These are phyloP conservation scores for Platysternon megacephalum DNA, from an alignment of 2,113 vertebrate species.

Conservation along the genomic window DNA sequence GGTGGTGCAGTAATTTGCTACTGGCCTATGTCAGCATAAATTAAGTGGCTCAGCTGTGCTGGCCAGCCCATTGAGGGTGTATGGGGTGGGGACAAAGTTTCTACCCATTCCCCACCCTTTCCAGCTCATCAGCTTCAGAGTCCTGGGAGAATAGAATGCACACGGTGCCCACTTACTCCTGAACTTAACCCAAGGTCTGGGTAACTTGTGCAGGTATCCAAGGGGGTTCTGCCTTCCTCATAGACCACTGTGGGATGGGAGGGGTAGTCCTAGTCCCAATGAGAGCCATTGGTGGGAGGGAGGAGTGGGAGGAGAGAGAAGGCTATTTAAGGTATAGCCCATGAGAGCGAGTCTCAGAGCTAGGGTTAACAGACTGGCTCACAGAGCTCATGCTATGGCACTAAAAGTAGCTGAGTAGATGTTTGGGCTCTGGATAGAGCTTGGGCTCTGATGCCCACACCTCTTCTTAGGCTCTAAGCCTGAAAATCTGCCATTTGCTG, in stretches of 20 bases:
- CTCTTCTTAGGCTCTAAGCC: no score
- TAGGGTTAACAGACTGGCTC: not conserved
- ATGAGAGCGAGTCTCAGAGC: not conserved
- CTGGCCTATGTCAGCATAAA: not conserved
- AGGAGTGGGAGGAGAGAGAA: not conserved
- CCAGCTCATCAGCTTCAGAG: not conserved
- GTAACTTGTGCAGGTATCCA: not conserved
- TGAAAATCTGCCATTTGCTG: not conserved
- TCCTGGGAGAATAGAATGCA: not conserved
- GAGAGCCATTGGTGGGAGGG: not conserved
- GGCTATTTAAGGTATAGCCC: not conserved
- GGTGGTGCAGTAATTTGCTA: fast-evolving
- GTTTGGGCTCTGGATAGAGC: not conserved
- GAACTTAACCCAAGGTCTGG: not conserved
- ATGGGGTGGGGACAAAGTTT: not conserved
- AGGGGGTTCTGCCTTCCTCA: not conserved
- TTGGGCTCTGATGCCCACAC: not conserved
- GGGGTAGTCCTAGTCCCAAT: not conserved
- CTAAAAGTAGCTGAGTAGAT: not conserved
- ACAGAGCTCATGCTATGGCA: not conserved
- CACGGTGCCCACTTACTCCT: fast-evolving
- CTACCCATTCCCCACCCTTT: not conserved
- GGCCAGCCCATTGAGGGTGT: not conserved
- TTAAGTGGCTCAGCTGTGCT: not conserved
- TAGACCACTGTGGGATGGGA: no score